These are phyloP conservation scores for Sipunculus nudus DNA, from an alignment of 2,888 invertebrate genomes.

Conservation along the genomic window DNA sequence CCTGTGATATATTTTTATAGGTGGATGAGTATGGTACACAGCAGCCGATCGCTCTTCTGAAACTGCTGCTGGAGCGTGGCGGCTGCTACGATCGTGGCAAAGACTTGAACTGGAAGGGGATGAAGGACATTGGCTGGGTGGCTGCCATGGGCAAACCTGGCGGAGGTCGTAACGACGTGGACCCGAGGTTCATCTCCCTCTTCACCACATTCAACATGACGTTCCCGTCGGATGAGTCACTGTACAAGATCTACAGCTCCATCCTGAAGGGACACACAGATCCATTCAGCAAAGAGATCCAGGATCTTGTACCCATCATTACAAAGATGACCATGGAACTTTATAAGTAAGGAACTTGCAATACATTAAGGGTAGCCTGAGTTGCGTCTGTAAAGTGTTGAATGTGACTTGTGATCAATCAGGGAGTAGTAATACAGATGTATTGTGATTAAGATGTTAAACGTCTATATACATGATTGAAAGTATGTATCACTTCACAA, in stretches of 20 bases:
- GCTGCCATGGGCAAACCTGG: constrained; percentile 74
- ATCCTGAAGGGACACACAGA: constrained; percentile 82
- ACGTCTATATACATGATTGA: too few species aligned
- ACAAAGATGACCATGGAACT: constrained; percentile 83
- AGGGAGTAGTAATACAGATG: not conserved
- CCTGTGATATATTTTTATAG: constrained; percentile 53
- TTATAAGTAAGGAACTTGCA: constrained; percentile 83
- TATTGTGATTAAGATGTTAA: constrained; percentile 24
- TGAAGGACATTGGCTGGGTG: constrained; percentile 77
- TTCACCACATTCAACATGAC: constrained; percentile 88
- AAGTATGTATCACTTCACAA: too few species aligned
- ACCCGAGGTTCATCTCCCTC: constrained; percentile 86
- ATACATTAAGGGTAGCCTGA: constrained; percentile 8
- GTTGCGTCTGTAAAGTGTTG: not conserved
- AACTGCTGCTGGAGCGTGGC: constrained; percentile 85
- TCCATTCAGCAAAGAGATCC: constrained; percentile 76
- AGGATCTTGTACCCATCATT: constrained; percentile 74
- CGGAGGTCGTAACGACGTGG: constrained; percentile 89
- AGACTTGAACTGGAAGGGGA: constrained; percentile 87
- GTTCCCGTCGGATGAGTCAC: constrained; percentile 81
- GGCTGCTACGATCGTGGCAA: constrained; percentile 90
- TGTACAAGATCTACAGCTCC: constrained; percentile 83
- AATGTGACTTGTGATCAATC: not conserved
- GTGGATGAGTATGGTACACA: constrained; percentile 88
- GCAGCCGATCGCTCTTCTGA: constrained; percentile 91